Evolutionary conservation across 2,797 vertebrate genomes (phyloP), one percentile per base, ranked within the genome.

Genomic region (Orestias chungarensis): DNA sequence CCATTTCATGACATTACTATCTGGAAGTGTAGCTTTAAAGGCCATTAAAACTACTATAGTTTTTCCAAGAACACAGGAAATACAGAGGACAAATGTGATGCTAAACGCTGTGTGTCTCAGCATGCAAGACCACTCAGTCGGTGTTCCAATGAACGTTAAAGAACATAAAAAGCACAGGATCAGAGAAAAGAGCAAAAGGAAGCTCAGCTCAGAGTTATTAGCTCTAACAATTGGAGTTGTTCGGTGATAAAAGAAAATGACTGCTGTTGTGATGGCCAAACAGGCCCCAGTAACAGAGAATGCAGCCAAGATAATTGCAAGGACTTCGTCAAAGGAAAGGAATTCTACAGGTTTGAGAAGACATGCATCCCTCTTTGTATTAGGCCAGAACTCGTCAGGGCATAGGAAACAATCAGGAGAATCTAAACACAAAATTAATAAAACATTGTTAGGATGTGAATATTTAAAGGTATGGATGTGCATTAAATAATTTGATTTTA

Each of bases 131-230:
- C n/a, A n/a, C n/a, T n/a, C n/a, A n/a, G n/a, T n/a, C n/a, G n/a
- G n/a, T n/a, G n/a, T n/a, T n/a, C n/a, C n/a, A n/a, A n/a, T n/a
- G n/a, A n/a, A n/a, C n/a, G n/a, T n/a, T n/a, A n/a, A n/a, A n/a
- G n/a, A n/a, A n/a, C n/a, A n/a, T 61, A 4, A 90, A 89, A 44
- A 89, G 89, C 3, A 91, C 38, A 52, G 49, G 6, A 6, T 27
- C 0, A 52, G 49, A 52, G 49, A 52, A 0, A 52, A 27, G 3
- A 52, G 49, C 3, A 52, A 11, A 18, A 87, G 90, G 62, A 92
- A 85, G 12, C 35, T 40, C 59, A 18, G 91, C 64, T 92, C 91
- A 31, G 91, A 91, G 82, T 93, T 93, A 72, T 92, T 93, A 50
- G 91, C 90, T 57, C 54, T 57, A 15, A 57, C 54, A 33, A 91